Evolutionary conservation across 2,888 invertebrate genomes (phyloP).

Genomic region (Eupithecia inturbata): DNA sequence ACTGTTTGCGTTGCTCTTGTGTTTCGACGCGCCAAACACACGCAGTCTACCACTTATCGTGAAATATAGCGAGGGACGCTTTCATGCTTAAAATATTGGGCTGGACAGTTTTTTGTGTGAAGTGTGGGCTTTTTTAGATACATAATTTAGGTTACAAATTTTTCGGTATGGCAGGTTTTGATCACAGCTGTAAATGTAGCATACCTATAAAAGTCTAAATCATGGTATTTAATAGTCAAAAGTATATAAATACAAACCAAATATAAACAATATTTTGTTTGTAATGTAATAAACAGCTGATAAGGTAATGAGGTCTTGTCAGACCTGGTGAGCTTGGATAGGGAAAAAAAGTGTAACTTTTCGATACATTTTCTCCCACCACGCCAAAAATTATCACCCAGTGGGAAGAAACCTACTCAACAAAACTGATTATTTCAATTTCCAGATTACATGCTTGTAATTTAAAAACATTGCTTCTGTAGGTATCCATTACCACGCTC

Average conservation of each 20-base stretch:
- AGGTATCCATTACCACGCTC: slow-evolving; percentile 33
- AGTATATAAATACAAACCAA: too few species aligned
- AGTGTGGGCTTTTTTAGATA: slow-evolving; percentile 2
- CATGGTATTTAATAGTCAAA: not conserved
- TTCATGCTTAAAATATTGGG: slow-evolving; percentile 20
- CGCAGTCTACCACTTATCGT: slow-evolving; percentile 29
- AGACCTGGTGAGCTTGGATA: not conserved
- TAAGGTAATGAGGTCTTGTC: too few species aligned
- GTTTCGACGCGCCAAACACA: slow-evolving; percentile 33
- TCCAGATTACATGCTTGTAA: not conserved
- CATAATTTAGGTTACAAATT: not conserved
- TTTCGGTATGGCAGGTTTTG: not conserved
- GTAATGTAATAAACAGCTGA: too few species aligned
- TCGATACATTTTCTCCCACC: not conserved
- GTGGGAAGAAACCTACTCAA: not conserved
- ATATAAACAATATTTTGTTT: not conserved
- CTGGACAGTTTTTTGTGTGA: slow-evolving; percentile 17
- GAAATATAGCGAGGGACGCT: slow-evolving; percentile 26
- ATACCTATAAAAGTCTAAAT: not conserved
- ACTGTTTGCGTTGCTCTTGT: slow-evolving; percentile 33
- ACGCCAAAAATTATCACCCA: not conserved
- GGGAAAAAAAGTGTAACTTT: not conserved
- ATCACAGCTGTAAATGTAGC: not conserved
- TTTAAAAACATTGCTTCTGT: slow-evolving; percentile 33
- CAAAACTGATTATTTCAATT: not conserved